Evolutionary conservation across 2,113 vertebrate genomes (phyloP).

Genomic region (Grallaria varia): DNA sequence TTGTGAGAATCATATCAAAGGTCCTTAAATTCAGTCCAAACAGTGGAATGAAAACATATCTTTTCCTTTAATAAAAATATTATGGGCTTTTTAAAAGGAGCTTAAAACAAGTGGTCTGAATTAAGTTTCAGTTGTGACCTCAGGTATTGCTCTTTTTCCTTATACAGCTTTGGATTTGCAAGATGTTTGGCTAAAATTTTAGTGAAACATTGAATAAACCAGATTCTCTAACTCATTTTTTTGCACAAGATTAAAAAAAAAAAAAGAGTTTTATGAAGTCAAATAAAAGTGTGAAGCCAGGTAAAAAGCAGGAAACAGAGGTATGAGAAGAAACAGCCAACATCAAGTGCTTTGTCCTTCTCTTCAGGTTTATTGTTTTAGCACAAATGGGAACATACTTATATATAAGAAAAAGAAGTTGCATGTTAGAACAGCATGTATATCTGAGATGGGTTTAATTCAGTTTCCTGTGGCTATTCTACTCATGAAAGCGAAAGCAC

Average conservation of each 20-base stretch:
- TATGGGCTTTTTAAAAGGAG: conserved; percentile 57
- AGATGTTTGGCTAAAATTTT: conserved; percentile 57
- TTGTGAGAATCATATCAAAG: conserved; percentile 57
- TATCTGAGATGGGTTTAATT: neutral
- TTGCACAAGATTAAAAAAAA: neutral
- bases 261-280: neutral
- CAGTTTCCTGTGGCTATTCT: neutral
- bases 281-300: neutral
- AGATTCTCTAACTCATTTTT: conserved; percentile 13
- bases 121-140: conserved; percentile 61
- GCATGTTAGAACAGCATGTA: neutral
- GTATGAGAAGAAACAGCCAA: neutral
- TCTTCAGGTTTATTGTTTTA: neutral
- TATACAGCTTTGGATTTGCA: conserved; percentile 37
- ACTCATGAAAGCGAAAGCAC: neutral
- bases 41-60: conserved; percentile 39
- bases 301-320: neutral
- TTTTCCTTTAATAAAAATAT: conserved; percentile 67
- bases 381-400: neutral
- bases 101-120: conserved; percentile 69
- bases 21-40: conserved; percentile 59
- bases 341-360: neutral
- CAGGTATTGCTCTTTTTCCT: conserved; percentile 45
- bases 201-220: conserved; percentile 40
- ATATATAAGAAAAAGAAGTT: neutral